These are phyloP conservation scores for Atrichornis clamosus DNA, from an alignment of 2,113 vertebrate species.

Conservation along the genomic window DNA sequence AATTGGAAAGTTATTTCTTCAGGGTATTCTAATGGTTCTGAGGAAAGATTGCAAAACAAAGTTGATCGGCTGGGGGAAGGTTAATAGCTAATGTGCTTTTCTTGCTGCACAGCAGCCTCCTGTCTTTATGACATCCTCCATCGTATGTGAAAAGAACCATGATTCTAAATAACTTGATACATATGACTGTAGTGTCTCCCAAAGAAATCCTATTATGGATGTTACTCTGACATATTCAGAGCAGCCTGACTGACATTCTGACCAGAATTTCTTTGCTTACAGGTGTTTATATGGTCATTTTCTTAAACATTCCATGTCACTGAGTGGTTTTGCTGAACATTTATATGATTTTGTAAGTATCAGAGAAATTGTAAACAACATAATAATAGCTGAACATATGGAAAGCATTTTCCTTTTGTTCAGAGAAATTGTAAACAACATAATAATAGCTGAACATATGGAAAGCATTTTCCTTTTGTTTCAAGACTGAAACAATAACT, in stretches of 20 bases:
- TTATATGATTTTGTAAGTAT: background rate
- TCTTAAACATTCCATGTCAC: background rate
- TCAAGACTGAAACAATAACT: background rate
- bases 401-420: background rate
- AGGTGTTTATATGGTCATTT: background rate
- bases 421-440: background rate
- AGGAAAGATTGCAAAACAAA: slow-evolving; percentile 99
- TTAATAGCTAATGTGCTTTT: slow-evolving; percentile 93
- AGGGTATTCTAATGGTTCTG: slow-evolving; percentile 99
- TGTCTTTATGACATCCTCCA: slow-evolving; percentile 83
- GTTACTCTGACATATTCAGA: slow-evolving; percentile 20
- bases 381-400: background rate
- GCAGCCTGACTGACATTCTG: background rate
- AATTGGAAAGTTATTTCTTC: slow-evolving; percentile 99
- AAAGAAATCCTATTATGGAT: slow-evolving; percentile 46
- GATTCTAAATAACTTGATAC: slow-evolving; percentile 76
- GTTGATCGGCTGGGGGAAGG: slow-evolving; percentile 97
- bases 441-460: background rate
- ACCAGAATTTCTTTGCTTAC: background rate
- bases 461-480: background rate
- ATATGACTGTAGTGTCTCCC: slow-evolving; percentile 54
- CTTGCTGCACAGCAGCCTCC: slow-evolving; percentile 78
- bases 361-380: background rate
- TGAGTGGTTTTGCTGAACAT: background rate
- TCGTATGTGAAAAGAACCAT: slow-evolving; percentile 82